Percentiles rank a stretch among this genome's conserved stretches.
Evolutionary conservation across 2,888 invertebrate species (phyloP).

Genomic region (Disparrhopalites patrizii): DNA sequence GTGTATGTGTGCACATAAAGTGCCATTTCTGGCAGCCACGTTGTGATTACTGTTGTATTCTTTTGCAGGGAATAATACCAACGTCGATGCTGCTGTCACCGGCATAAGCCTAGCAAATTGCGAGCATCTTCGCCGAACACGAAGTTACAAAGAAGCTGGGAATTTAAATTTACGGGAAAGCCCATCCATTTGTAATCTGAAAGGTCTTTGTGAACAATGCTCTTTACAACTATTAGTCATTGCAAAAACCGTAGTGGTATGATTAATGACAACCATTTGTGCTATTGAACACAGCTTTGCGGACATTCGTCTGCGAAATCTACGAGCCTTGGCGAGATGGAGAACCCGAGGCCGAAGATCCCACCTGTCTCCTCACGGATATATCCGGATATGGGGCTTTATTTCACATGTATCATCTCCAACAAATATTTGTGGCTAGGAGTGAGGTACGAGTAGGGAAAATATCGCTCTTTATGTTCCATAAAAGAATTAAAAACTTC

Average conservation of each 20-base stretch:
- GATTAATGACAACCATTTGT: background rate
- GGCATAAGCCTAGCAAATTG: background rate
- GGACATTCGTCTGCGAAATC: constrained; percentile 12
- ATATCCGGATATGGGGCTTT: constrained; percentile 11
- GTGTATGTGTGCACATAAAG: too few relatives aligned
- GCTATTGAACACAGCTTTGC: too few relatives aligned
- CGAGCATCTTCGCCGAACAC: background rate
- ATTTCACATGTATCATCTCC: constrained; percentile 8
- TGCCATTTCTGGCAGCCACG: too few relatives aligned
- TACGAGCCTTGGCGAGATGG: constrained; percentile 17
- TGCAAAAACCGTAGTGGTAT: background rate
- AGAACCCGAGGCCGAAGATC: constrained; percentile 15
- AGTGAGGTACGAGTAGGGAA: constrained; percentile 23
- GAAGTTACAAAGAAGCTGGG: too few relatives aligned
- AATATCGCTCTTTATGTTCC: too few relatives aligned
- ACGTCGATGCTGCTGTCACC: constrained; percentile 7
- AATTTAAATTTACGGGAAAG: too few relatives aligned
- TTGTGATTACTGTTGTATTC: too few relatives aligned
- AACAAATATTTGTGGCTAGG: constrained; percentile 12
- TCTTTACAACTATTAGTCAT: background rate
- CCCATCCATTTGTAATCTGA: constrained; percentile 6
- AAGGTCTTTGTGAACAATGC: constrained; percentile 2
- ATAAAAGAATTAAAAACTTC: too few relatives aligned
- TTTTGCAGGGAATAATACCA: constrained; percentile 17
- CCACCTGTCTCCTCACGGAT: constrained; percentile 9